Base-by-base conservation (phyloP, 2,797 vertebrate species). In the Chloroceryle inda region DNA sequence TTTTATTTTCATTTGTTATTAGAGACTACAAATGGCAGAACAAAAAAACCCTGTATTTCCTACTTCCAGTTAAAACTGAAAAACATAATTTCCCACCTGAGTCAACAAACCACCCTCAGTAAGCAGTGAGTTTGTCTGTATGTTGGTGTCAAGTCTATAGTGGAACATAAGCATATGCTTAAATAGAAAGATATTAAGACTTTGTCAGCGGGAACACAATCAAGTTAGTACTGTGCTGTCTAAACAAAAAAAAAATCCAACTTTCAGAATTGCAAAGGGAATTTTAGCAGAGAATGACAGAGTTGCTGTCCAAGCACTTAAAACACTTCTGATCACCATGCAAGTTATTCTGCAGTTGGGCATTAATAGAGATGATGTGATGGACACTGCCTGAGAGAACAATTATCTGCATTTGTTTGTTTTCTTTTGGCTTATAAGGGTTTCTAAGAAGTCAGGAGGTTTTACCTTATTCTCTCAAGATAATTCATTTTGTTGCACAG, bases 1-100 rank as follows among this genome's bases (percentile, higher is more conserved):
- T 94, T 92, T 92, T 67, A 55, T 67, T 85, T 92, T 53, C 81
- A 37, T 76, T 76, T 91, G 20, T 76, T 94, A 42, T 84, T 79
- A 78, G 55, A 77, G 19, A 81, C 22, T 84, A 16, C 58, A 91
- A 94, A 89, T 4, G 6, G 62, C 10, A 1, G 23, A 92, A 88
- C 13, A 85, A 89, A 90, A 90, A 76, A 37, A 37, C 37, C 69
- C 14, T 35, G 5, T 33, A 42, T 76, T 85, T 88, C 69, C 78
- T 77, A 20, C 38, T 64, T 79, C 47, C 35, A 92, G n/a, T 52
- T 79, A 55, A 56, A 89, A 84, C 10, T 23, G 24, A 75, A 82
- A 22, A 71, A 29, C 17, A 11, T 11, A 82, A 83, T 63, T 75
- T 81, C 87, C 23, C 15, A 68, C 22, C 49, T 69, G 18, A 89